These are phyloP conservation scores for Augiades crinisus DNA, from an alignment of 2,888 invertebrate species.

Conservation along the genomic window DNA sequence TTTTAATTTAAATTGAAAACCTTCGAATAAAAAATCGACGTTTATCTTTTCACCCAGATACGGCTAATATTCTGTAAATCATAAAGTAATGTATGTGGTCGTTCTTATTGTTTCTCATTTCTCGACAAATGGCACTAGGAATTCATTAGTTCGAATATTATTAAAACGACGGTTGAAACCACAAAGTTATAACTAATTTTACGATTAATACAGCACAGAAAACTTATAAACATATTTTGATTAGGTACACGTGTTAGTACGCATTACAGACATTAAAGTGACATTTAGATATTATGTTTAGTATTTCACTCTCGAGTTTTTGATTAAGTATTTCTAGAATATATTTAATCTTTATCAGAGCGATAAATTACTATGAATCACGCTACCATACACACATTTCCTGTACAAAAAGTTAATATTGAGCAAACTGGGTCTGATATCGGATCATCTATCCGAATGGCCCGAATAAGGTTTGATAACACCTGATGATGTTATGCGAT, in stretches of 20 bases:
- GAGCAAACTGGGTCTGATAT: slow-evolving; percentile 23
- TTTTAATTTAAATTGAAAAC: too few relatives aligned
- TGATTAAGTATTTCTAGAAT: too few relatives aligned
- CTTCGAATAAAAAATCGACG: too few relatives aligned
- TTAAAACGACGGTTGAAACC: slow-evolving; percentile 26
- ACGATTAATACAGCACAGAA: neutral
- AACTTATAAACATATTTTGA: too few relatives aligned
- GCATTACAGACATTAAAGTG: too few relatives aligned
- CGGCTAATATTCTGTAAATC: too few relatives aligned
- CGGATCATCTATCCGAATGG: slow-evolving; percentile 37
- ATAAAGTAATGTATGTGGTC: neutral
- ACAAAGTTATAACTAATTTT: slow-evolving; percentile 14
- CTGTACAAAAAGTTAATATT: slow-evolving; percentile 19
- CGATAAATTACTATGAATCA: slow-evolving; percentile 6
- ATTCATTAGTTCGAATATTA: neutral
- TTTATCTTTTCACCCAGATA: too few relatives aligned
- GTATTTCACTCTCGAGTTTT: too few relatives aligned
- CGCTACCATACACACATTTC: slow-evolving; percentile 1
- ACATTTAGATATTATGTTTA: too few relatives aligned
- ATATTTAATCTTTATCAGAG: neutral
- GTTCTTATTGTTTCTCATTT: neutral
- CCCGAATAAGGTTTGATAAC: slow-evolving; percentile 61
- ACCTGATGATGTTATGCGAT: slow-evolving; percentile 56
- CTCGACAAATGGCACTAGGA: neutral
- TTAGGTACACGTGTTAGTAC: too few relatives aligned